Conservation (phyloP, 2,888 invertebrate species). For the Autographa gamma region DNA sequence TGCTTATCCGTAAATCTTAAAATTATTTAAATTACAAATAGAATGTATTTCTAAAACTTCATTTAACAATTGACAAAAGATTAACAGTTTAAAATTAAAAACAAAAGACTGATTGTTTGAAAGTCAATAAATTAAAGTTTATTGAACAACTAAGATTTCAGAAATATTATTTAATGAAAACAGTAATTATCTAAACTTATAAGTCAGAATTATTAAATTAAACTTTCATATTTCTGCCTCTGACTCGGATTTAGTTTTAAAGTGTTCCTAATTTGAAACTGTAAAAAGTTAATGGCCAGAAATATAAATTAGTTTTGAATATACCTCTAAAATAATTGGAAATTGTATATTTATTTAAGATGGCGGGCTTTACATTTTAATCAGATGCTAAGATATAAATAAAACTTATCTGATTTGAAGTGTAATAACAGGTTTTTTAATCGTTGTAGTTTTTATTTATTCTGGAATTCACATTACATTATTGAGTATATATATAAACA, state of each 20-base stretch:
- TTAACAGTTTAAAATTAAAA: not conserved
- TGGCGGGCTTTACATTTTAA: not conserved
- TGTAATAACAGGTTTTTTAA: too few species aligned
- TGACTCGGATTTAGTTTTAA: not conserved
- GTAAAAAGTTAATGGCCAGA: not conserved
- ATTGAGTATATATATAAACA: too few species aligned
- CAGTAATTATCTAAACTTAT: constrained; percentile 7
- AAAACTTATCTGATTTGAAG: too few species aligned
- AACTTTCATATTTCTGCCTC: constrained; percentile 8
- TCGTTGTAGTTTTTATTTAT: too few species aligned
- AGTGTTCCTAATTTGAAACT: not conserved
- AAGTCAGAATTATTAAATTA: constrained; percentile 8
- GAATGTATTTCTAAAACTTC: not conserved
- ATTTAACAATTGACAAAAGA: constrained; percentile 25
- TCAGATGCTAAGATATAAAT: not conserved
- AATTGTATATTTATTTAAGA: not conserved
- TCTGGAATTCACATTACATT: too few species aligned
- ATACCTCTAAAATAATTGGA: too few species aligned
- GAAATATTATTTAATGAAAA: constrained; percentile 24
- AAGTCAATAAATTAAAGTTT: constrained; percentile 22
- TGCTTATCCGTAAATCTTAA: not conserved
- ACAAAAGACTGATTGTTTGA: constrained; percentile 22
- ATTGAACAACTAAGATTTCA: constrained; percentile 10
- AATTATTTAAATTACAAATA: not conserved
- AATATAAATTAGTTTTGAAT: not conserved